Conservation (phyloP, 2,797 vertebrate species). For the Ptychobarbus kaznakovi region DNA sequence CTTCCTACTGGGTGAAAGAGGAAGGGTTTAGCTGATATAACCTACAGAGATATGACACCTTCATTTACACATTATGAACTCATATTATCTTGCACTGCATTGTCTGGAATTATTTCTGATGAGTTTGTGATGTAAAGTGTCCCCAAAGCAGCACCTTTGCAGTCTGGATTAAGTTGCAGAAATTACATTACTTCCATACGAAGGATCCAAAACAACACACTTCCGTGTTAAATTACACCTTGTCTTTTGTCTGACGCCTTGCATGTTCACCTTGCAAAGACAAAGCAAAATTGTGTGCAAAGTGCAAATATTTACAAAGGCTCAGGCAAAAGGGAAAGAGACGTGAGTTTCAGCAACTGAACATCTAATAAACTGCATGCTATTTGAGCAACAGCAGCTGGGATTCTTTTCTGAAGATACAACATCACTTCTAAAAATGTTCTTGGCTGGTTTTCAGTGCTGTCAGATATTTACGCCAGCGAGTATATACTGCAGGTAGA, state of each 20-base stretch:
- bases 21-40: background rate
- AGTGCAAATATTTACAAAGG: constrained; percentile 20
- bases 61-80: constrained; percentile 60
- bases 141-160: background rate
- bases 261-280: background rate
- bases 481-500: background rate
- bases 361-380: constrained; percentile 13
- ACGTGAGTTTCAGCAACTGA: background rate
- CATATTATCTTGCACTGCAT: constrained; percentile 29
- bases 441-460: constrained; percentile 1
- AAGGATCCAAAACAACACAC: constrained; percentile 23
- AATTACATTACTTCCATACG: constrained; percentile 17
- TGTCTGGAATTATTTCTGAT: background rate
- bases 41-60: constrained; percentile 36
- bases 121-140: background rate
- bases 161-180: constrained; percentile 7
- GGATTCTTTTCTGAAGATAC: constrained; percentile 27
- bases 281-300: constrained; percentile 7
- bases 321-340: background rate
- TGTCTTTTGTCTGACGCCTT: background rate
- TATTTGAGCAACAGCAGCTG: constrained; percentile 53
- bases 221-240: constrained; percentile 22
- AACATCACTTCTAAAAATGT: constrained; percentile 31
- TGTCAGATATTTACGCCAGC: constrained; percentile 1
- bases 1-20: constrained; percentile 14